phyloP scores from a whole-genome alignment of 2,113 vertebrate species.

The Merops nubicus region DNA sequence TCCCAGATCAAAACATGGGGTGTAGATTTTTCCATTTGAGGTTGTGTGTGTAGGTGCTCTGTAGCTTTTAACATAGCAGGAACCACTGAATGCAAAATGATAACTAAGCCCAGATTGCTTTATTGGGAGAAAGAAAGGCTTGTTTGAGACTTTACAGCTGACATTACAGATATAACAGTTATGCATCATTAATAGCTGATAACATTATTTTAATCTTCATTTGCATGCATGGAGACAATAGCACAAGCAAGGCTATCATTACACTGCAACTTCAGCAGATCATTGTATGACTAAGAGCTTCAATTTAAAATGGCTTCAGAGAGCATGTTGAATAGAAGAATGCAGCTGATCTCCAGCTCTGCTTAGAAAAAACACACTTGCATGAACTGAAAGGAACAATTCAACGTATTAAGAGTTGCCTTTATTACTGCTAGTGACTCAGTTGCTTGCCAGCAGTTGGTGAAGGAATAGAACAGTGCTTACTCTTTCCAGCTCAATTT shows the following conservation, averaged over 20 bases:
- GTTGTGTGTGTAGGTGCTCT: not conserved
- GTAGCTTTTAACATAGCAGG: not conserved
- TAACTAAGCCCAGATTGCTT: conserved; percentile 6
- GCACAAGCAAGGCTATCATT: conserved; percentile 1
- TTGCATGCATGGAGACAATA: not conserved
- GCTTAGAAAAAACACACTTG: not conserved
- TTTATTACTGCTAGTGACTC: not conserved
- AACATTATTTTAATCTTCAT: not conserved
- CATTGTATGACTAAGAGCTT: not conserved
- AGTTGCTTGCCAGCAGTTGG: not conserved
- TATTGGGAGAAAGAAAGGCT: not conserved
- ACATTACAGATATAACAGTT: not conserved
- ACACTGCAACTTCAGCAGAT: not conserved
- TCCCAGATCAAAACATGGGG: not conserved
- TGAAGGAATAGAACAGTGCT: not conserved
- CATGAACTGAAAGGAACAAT: not conserved
- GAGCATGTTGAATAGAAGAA: not conserved
- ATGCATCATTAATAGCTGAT: not conserved
- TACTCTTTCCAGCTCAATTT: not conserved
- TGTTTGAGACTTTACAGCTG: conserved; percentile 27
- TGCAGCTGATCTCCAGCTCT: not conserved
- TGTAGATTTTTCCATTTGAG: not conserved
- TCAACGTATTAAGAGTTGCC: not conserved
- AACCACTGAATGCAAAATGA: not conserved
- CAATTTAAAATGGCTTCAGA: not conserved